These are phyloP conservation scores for Linurgus olivaceus DNA, from an alignment of 2,797 vertebrate genomes.

Conservation along the genomic window DNA sequence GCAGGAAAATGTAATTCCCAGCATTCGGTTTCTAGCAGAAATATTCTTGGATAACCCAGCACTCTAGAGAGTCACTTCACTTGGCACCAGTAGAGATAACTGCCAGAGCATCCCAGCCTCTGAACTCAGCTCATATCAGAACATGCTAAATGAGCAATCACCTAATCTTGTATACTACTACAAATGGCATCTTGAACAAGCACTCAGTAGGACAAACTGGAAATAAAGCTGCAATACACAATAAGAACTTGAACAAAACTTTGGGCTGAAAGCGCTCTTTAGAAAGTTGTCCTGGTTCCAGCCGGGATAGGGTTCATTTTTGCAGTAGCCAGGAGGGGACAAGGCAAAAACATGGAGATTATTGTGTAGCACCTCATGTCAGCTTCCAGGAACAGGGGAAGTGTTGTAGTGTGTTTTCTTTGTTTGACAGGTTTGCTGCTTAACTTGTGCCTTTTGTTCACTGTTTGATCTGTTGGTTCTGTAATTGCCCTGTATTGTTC, in stretches of 20 bases:
- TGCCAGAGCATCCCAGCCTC: not conserved
- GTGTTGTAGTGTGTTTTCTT: no score
- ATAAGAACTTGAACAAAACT: not conserved
- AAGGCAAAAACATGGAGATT: not conserved
- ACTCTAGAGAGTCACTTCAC: not conserved
- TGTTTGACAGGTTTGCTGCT: no score
- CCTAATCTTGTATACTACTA: not conserved
- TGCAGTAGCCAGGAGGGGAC: not conserved
- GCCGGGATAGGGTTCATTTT: not conserved
- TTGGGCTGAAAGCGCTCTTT: not conserved
- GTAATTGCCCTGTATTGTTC: no score
- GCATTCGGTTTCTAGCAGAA: not conserved
- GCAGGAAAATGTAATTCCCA: not conserved
- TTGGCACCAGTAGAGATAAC: not conserved
- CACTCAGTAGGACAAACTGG: not conserved
- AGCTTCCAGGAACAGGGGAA: not conserved
- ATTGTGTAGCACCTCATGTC: not conserved
- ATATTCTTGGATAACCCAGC: not conserved
- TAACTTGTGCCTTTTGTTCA: no score
- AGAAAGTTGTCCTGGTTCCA: not conserved
- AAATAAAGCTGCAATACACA: not conserved
- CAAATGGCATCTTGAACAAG: not conserved
- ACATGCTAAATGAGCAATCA: not conserved
- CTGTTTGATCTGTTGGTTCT: no score
- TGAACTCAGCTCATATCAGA: not conserved